Base-by-base conservation (phyloP, 64 coral and sea anemone species). In the Actinia equina region DNA sequence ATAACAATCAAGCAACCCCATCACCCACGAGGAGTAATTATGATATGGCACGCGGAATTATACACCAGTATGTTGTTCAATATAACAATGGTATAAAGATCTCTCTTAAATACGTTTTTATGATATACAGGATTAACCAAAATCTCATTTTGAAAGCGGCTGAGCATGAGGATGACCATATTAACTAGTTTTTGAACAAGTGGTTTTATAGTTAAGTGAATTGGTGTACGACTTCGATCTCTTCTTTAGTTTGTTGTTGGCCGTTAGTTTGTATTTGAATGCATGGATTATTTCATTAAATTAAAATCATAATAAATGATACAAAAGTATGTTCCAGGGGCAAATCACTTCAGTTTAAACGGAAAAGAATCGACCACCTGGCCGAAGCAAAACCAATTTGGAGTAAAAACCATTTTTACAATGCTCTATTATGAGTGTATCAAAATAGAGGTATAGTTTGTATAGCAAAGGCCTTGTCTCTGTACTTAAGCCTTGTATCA, bases 11-110 rank as follows among this genome's bases (percentile, higher is more conserved):
- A 18, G 43, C 51, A 81, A 86, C 53, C 30, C 83, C 79, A 46
- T 71, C 56, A 93, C 91, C 87, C 94, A 92, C 94, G 91, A 74
- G 87, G 62, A 15, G 88, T 83, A 54, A 84, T 96, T 90, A 87
- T 89, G 22, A 11, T 67, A 26, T 17, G 84, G 77, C 94, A 96
- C 92, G 94, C 91, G 92, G 93, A 84, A 83, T 90, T 91, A 57
- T 57, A 67, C 54, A 85, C 20, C 49, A 63, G 83, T 25, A 85
- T 59, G 55, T 30, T 85, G 80, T 60, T 58, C 54, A 63, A 59
- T 22, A 42, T 26, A 59, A 85, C 83, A 85, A 85, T 85, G 25
- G 59, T 53, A 4, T 43, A 85, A 60, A 85, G 83, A 56, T 59
- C 82, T 20, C 82, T 52, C 58, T 84, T 84, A 84, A 56, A 84